phyloP scores from a whole-genome alignment of 2,113 vertebrate genomes.

The Hemichromis elongatus region DNA sequence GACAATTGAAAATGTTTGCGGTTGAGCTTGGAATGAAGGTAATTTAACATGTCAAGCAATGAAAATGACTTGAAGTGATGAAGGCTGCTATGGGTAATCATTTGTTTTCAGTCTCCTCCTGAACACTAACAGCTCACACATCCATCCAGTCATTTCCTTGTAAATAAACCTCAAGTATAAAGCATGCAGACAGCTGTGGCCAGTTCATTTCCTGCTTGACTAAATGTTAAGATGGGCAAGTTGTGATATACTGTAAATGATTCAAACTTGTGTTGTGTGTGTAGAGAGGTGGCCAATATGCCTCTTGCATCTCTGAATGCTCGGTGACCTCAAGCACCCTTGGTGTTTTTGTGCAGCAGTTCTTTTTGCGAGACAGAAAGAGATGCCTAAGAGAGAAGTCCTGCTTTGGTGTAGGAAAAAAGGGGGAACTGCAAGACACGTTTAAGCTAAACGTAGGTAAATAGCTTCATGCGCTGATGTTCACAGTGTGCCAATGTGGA shows the following conservation, averaged over 20 bases:
- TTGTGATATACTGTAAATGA: not conserved
- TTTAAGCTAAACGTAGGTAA: not conserved
- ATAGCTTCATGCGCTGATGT: not conserved
- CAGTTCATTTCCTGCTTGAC: not conserved
- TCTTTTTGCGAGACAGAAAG: not conserved
- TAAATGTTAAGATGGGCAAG: not conserved
- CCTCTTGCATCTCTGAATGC: not conserved
- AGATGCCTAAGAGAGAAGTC: not conserved
- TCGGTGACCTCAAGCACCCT: not conserved
- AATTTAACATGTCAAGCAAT: conserved; percentile 12
- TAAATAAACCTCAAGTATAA: conserved; percentile 3
- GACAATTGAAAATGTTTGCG: conserved; percentile 13
- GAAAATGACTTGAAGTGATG: conserved; percentile 6
- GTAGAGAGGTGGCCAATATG: not conserved
- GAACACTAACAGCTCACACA: not conserved
- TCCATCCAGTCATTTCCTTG: not conserved
- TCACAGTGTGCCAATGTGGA: not conserved
- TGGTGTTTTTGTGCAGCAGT: not conserved
- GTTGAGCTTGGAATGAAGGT: not conserved
- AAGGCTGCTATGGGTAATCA: not conserved
- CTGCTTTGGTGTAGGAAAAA: not conserved
- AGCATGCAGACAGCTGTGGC: not conserved
- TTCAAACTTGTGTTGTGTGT: not conserved
- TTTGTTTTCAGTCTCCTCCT: not conserved
- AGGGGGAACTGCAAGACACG: not conserved